A percentile compares a stretch with the other conserved stretches of the same genome.
phyloP scores from a whole-genome alignment of 2,888 invertebrate genomes.

The Drosophila pseudotakahashii region DNA sequence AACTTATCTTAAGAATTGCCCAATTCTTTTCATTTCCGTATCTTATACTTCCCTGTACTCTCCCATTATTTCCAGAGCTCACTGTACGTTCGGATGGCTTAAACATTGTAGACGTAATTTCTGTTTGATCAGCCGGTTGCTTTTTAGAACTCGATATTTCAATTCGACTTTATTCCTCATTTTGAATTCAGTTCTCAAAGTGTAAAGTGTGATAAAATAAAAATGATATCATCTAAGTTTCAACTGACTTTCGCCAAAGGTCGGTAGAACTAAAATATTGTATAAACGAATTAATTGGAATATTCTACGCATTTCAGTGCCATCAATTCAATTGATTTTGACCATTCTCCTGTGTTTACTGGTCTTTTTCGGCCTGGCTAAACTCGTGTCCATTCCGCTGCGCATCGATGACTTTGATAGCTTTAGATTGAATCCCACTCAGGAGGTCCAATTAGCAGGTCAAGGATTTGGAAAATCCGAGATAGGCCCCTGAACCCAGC shows the following conservation, averaged over 20 bases:
- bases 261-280: not conserved
- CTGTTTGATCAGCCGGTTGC: slow-evolving; percentile 28
- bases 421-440: slow-evolving; percentile 7
- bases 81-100: slow-evolving; percentile 11
- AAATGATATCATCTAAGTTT: slow-evolving; percentile 10
- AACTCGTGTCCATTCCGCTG: slow-evolving; percentile 33
- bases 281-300: no score
- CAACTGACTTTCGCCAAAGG: slow-evolving; percentile 10
- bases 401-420: slow-evolving; percentile 42
- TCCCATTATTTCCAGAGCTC: slow-evolving; percentile 5
- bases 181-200: slow-evolving; percentile 21
- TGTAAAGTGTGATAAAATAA: slow-evolving; percentile 26
- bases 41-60: not conserved
- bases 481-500: slow-evolving; percentile 8
- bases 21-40: not conserved
- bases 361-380: slow-evolving; percentile 19
- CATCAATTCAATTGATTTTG: slow-evolving; percentile 12
- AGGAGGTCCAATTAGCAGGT: slow-evolving; percentile 20
- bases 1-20: not conserved
- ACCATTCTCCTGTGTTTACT: slow-evolving; percentile 19
- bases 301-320: slow-evolving; percentile 8
- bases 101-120: slow-evolving; percentile 12
- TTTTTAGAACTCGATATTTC: slow-evolving; percentile 4
- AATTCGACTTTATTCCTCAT: slow-evolving; percentile 9
- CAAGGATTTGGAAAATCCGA: slow-evolving; percentile 27